Conservation (phyloP, 2,113 vertebrate genomes). For the Ploceus nigricollis region DNA sequence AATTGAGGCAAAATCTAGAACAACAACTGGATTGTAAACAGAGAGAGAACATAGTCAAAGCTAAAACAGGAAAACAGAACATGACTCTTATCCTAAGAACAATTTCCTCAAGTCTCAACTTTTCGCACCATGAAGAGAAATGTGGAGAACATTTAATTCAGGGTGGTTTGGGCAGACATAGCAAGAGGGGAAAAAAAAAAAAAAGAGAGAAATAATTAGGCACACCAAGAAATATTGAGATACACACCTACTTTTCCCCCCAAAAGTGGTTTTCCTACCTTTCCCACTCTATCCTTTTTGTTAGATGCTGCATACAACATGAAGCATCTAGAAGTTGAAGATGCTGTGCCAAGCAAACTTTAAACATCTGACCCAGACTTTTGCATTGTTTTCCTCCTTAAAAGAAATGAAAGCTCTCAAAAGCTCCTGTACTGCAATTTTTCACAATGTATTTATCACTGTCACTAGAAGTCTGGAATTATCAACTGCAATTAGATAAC, state of each 20-base stretch:
- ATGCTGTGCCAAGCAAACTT: not conserved
- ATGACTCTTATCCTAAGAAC: not conserved
- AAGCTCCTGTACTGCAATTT: not conserved
- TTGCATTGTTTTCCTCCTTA: not conserved
- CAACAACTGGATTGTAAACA: not conserved
- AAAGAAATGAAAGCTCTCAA: not conserved
- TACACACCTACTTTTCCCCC: not conserved
- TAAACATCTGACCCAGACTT: not conserved
- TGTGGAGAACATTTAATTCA: not conserved
- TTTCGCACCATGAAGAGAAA: not conserved
- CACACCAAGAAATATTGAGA: not conserved
- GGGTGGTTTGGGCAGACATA: not conserved
- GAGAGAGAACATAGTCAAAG: not conserved
- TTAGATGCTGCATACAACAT: not conserved
- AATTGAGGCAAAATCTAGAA: not conserved
- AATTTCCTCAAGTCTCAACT: not conserved
- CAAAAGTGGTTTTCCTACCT: not conserved
- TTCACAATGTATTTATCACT: not conserved
- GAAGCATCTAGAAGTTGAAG: not conserved
- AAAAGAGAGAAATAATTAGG: not conserved
- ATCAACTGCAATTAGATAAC: not conserved
- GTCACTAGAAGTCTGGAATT: not conserved
- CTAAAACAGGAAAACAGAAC: not conserved
- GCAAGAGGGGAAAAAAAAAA: rapidly evolving
- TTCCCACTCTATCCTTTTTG: not conserved